A percentile compares a stretch with the other conserved stretches of the same genome.
These are phyloP conservation scores for Rhynchotus rufescens DNA, from an alignment of 2,797 vertebrate genomes.

Conservation along the genomic window DNA sequence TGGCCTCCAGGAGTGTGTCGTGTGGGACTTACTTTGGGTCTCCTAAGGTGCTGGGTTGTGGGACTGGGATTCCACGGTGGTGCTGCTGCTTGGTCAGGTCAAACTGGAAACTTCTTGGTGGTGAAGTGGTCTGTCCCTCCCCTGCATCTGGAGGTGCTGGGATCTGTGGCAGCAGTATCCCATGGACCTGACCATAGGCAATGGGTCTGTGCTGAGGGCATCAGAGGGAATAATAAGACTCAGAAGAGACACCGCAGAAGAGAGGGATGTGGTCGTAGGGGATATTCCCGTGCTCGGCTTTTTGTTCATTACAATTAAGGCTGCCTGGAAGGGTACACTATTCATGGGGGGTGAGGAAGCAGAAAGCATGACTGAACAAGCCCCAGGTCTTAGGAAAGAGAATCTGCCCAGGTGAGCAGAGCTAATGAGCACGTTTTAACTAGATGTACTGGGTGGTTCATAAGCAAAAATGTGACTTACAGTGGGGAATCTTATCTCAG, in stretches of 20 bases:
- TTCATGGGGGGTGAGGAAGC: not conserved
- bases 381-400: not conserved
- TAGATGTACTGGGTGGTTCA: not conserved
- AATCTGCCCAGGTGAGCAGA: not conserved
- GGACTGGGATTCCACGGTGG: not conserved
- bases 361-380: not conserved
- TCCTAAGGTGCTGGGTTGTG: not conserved
- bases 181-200: not conserved
- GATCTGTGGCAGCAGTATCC: not conserved
- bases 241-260: too few species aligned
- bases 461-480: not conserved
- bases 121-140: not conserved
- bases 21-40: not conserved
- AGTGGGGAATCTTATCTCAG: not conserved
- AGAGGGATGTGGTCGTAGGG: not conserved
- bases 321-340: not conserved
- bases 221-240: not conserved
- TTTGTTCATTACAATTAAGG: too few species aligned
- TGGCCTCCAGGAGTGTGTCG: rapidly evolving
- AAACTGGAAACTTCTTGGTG: not conserved
- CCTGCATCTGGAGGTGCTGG: not conserved
- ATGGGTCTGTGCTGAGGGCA: not conserved
- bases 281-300: not conserved
- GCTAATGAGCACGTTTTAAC: not conserved
- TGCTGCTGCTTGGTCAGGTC: not conserved